These are phyloP conservation scores for Antennarius maculatus DNA, from an alignment of 2,797 vertebrate genomes.

Conservation along the genomic window DNA sequence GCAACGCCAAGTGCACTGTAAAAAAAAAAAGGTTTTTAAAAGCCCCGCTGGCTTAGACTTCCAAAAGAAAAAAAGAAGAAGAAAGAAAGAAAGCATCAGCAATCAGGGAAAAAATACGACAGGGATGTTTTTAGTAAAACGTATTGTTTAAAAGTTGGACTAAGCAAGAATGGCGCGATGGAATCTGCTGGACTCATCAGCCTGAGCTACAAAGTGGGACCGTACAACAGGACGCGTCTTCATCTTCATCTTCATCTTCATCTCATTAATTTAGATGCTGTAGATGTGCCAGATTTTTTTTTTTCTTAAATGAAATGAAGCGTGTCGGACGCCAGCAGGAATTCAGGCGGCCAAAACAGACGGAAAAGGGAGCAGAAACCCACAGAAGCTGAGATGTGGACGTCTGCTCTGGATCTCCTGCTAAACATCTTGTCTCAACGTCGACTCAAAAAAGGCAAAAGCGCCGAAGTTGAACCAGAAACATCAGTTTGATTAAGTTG, in stretches of 20 bases:
- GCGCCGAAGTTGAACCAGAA: neutral
- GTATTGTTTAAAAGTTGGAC: constrained; percentile 10
- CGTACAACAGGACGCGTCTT: neutral
- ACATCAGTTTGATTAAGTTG: neutral
- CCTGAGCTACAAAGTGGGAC: neutral
- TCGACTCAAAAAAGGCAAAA: too few species aligned
- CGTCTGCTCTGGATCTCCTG: neutral
- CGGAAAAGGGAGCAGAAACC: neutral
- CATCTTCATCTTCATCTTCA: neutral
- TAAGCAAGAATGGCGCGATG: constrained; percentile 8
- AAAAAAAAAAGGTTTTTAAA: neutral
- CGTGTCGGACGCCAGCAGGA: neutral
- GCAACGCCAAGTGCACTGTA: constrained; percentile 14
- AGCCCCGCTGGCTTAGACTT: constrained; percentile 22
- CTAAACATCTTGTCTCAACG: neutral
- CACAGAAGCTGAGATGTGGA: neutral
- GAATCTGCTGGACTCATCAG: constrained; percentile 21
- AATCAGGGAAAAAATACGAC: constrained; percentile 19
- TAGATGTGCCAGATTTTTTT: neutral
- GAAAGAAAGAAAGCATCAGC: constrained; percentile 23
- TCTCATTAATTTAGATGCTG: constrained; percentile 22
- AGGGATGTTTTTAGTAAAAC: constrained; percentile 14
- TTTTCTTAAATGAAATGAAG: constrained; percentile 27
- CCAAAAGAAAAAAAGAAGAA: constrained; percentile 22
- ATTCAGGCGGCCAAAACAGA: neutral